Conservation (phyloP, 2,888 invertebrate species). For the Ectobius pallidus region DNA sequence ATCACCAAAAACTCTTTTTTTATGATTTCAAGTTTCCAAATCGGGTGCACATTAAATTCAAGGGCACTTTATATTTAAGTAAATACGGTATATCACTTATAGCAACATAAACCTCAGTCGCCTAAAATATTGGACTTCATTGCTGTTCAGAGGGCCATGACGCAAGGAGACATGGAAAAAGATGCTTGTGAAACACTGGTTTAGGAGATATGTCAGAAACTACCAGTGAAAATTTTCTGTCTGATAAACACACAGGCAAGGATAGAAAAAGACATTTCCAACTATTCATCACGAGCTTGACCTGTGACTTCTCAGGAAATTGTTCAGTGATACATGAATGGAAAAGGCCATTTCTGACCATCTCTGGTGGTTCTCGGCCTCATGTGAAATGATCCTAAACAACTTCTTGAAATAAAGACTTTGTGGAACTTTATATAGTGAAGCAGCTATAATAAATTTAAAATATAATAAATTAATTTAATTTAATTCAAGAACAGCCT, state of each 20-base stretch:
- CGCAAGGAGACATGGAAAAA: neutral
- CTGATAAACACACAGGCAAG: neutral
- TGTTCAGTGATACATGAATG: neutral
- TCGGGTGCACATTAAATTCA: no score
- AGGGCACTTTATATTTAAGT: no score
- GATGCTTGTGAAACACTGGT: constrained; percentile 2
- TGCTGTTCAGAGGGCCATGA: neutral
- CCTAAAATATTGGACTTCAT: constrained; percentile 14
- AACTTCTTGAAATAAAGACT: no score
- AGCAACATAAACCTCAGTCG: neutral
- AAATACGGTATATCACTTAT: no score
- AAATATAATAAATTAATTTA: no score
- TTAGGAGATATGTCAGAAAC: neutral
- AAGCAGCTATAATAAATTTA: no score
- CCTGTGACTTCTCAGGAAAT: neutral
- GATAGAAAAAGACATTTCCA: neutral
- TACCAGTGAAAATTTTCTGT: neutral
- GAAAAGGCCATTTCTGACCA: neutral
- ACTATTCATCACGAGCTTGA: neutral
- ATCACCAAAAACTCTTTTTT: no score
- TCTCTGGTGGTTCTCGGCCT: neutral
- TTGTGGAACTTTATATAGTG: no score
- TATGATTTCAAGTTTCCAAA: no score
- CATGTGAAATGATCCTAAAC: constrained; percentile 4
- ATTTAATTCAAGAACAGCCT: no score